Evolutionary conservation across 2,888 invertebrate species (phyloP), one percentile per base, ranked within the genome.

Genomic region (Drepanosiphum platanoidis): DNA sequence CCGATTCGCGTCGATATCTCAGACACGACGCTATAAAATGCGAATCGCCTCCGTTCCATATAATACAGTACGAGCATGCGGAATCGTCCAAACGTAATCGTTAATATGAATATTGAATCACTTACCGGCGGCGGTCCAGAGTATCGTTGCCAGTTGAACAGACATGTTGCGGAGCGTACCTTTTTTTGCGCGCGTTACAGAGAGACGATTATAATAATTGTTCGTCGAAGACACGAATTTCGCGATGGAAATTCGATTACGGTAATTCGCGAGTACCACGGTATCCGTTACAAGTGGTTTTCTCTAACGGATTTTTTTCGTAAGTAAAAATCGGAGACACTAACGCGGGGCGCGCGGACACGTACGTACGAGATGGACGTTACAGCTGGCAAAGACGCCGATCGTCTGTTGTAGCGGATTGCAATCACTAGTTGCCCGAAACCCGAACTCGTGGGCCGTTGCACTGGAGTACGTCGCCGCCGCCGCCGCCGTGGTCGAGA

Each of bases 371-470:
- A 7, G 1, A 61, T 27, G 8, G 11, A 72, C 81, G 72, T 61
- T 30, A 34, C 82, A n/a, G 27, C 82, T 74, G 64, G 18, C 64
- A 66, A 66, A 36, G 83, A 75, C 83, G 66, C 46, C 75, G 52
- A 39, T 75, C 18, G 83, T 75, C 83, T 83, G 72, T 18, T n/a
- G n/a, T n/a, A n/a, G n/a, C n/a, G n/a, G n/a, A n/a, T n/a, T n/a
- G n/a, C n/a, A 34, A 22, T n/a, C 68, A 42, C n/a, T 46, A 18
- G 42, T 18, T 13, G 74, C 66, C 83, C 46, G 22, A 36, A 34
- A 36, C 34, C 27, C 80, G 80, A 68, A 68, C 79, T 42, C 79
- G 79, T 79, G 79, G 30, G 52, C 52, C 79, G 79, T 79, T 79
- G 79, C 66, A 79, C 79, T 64, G 79, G 79, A 79, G 36, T n/a